Evolutionary conservation across 2,113 vertebrate species (phyloP), one percentile per base, ranked within the genome.

Genomic region (Corythornis madagascariensis): DNA sequence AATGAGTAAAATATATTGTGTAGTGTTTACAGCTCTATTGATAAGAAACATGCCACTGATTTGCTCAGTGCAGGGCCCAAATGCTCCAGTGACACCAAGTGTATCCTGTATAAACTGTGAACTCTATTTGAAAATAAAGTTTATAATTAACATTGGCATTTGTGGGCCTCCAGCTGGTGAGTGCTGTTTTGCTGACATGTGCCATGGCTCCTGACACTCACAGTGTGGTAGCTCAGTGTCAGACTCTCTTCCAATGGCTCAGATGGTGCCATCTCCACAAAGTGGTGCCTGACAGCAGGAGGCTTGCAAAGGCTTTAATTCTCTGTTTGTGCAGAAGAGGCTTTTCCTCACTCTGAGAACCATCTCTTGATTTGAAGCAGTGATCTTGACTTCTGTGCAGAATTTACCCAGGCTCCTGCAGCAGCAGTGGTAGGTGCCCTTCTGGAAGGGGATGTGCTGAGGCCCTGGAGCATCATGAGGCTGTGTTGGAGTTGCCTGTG

Each of bases 131-230:
- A 47, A 96, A 92, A 96, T 92, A 90, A 94, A 93, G 70, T 96
- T 96, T 88, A 63, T 88, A 92, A 94, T 94, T 91, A 82, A 94
- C 93, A 94, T 85, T 93, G 95, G 76, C 93, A 89, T 88, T 96
- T 81, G 83, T 48, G 67, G 84, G 71, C 56, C 86, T 94, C 95
- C 96, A 97, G 96, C 93, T 97, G 96, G 94, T 87, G 87, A 59
- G 63, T 83, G 79, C 82, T 93, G 77, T 64, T 95, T 87, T 95
- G 90, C 93, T 86, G 95, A 91, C 42, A 7, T 86, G 78, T 91
- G 95, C 85, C 83, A 88, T 89, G 72, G 25, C 60, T 95, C 28
- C 92, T 92, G 88, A 94, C 96, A 95, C 90, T 90, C 93, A 80
- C 96, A 88, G 90, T 75, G 75, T 85, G 92, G 92, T 76, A 70